Conservation (phyloP, 2,888 invertebrate species). For the Drosophila mercatorum region DNA sequence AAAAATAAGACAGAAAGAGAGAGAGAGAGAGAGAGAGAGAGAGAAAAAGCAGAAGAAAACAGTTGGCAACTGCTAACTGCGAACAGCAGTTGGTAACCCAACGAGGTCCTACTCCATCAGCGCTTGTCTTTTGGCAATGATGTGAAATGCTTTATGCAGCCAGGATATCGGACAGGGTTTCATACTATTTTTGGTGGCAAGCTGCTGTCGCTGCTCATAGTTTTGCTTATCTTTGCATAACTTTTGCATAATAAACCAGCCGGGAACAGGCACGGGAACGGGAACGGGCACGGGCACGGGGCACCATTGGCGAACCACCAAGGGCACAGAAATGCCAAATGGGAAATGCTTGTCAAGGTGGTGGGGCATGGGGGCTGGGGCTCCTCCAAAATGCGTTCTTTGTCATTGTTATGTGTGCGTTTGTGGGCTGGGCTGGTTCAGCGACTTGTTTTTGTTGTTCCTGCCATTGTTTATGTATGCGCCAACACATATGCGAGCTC, state of each 20-base stretch:
- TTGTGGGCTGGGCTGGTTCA: constrained; percentile 20
- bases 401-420: constrained; percentile 73
- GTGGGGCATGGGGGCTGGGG: not conserved
- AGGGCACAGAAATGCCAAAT: constrained; percentile 21
- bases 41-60: constrained; percentile 31
- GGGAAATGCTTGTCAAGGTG: constrained; percentile 4
- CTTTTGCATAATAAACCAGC: constrained; percentile 81
- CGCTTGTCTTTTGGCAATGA: constrained; percentile 49
- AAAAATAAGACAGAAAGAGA: not conserved
- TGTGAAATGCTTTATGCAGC: constrained; percentile 52
- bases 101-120: constrained; percentile 25
- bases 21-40: too few relatives aligned
- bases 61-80: constrained; percentile 28
- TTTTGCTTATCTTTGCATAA: constrained; percentile 82
- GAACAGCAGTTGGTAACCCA: constrained; percentile 28
- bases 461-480: constrained; percentile 77
- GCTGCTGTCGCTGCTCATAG: constrained; percentile 76
- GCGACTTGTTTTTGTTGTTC: constrained; percentile 51
- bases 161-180: constrained; percentile 42
- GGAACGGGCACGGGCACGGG: constrained; percentile 61
- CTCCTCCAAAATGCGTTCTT: constrained; percentile 69
- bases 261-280: constrained; percentile 39
- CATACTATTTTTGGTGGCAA: constrained; percentile 63
- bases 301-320: constrained; percentile 31
- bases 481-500: constrained; percentile 72